A percentile compares a stretch with the other conserved stretches of the same genome.
Conservation (phyloP, 2,797 vertebrate genomes). For the Luscinia megarhynchos region DNA sequence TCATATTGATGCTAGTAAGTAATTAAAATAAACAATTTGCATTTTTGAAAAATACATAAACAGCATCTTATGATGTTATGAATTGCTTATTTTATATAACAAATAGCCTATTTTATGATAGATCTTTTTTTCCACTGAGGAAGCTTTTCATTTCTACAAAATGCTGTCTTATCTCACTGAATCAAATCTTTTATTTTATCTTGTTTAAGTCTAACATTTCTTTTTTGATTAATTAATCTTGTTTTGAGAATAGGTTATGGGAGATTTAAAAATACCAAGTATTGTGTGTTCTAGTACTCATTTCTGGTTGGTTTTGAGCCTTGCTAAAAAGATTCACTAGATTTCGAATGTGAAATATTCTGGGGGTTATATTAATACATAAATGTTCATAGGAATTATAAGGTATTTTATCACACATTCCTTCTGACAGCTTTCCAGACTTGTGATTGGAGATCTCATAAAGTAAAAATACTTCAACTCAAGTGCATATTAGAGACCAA, state of each 20-base stretch:
- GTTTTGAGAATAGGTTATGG: background rate
- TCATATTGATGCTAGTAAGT: background rate
- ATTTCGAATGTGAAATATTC: background rate
- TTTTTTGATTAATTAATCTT: background rate
- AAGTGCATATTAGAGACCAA: background rate
- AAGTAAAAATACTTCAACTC: background rate
- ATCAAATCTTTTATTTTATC: background rate
- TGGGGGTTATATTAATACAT: background rate
- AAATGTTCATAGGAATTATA: background rate
- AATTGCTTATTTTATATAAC: background rate
- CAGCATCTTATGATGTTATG: background rate
- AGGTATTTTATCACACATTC: background rate
- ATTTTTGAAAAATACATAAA: background rate
- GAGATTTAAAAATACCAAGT: background rate
- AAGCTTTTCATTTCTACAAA: background rate
- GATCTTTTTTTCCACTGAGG: background rate
- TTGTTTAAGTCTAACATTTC: background rate
- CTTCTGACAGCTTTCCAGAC: background rate
- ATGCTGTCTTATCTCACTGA: background rate
- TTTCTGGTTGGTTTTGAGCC: background rate
- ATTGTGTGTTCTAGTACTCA: background rate
- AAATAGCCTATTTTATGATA: background rate
- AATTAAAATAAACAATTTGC: constrained; percentile 24
- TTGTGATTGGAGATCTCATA: background rate
- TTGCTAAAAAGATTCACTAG: background rate